Evolutionary conservation across 2,888 invertebrate species (phyloP).

Genomic region (Drosophila demipolita): DNA sequence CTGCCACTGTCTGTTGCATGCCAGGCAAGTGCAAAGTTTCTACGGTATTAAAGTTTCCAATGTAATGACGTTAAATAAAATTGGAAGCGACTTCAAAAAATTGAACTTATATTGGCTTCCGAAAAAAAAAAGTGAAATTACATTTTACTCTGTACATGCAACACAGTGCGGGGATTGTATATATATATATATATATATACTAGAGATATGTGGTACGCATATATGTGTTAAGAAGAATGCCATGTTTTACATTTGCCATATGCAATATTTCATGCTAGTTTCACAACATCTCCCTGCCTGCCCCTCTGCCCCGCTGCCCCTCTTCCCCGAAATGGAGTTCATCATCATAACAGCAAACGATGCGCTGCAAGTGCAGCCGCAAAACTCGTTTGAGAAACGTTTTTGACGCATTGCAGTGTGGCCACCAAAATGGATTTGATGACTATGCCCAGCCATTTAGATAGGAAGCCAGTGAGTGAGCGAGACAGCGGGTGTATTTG

Average conservation of each 20-base stretch:
- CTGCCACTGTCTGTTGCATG: constrained; percentile 1
- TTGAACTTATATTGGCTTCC: constrained; percentile 75
- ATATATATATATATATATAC: background rate
- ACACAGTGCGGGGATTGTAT: background rate
- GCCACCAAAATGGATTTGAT: constrained; percentile 62
- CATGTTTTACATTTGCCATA: constrained; percentile 62
- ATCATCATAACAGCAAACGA: constrained; percentile 70
- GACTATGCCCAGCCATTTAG: constrained; percentile 53
- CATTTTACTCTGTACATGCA: constrained; percentile 34
- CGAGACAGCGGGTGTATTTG: background rate
- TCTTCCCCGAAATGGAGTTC: constrained; percentile 36
- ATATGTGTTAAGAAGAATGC: constrained; percentile 30
- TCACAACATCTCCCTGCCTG: background rate
- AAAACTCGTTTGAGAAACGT: constrained; percentile 58
- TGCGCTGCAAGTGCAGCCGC: constrained; percentile 55
- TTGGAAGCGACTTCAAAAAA: constrained; percentile 77
- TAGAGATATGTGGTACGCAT: constrained; percentile 12
- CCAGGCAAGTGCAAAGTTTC: constrained; percentile 52
- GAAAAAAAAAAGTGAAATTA: constrained; percentile 72
- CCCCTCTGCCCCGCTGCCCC: too few species aligned
- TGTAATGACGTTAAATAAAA: constrained; percentile 79
- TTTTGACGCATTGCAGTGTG: constrained; percentile 71
- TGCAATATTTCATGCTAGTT: constrained; percentile 53
- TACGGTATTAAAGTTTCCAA: constrained; percentile 75
- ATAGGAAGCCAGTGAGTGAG: constrained; percentile 9